Percentiles rank a stretch among this genome's conserved stretches.
Evolutionary conservation across 2,113 vertebrate species (phyloP).

Genomic region (Phalacrocorax pelagicus): DNA sequence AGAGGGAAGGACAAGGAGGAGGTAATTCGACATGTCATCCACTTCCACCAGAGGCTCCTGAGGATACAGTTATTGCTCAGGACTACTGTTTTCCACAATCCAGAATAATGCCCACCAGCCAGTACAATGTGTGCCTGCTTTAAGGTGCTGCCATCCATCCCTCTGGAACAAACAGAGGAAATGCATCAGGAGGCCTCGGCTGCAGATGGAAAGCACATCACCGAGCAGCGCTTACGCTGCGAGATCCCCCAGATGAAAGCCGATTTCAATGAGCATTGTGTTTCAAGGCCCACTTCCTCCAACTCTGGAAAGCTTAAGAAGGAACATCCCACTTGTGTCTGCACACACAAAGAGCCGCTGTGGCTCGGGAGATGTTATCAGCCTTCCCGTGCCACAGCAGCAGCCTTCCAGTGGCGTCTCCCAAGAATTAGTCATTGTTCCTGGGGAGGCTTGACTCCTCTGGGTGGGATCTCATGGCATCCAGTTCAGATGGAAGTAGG

Average conservation of each 20-base stretch:
- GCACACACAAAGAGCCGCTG: constrained; percentile 78
- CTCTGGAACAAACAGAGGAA: constrained; percentile 82
- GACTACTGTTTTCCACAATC: background rate
- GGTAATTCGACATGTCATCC: background rate
- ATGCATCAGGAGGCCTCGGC: constrained; percentile 71
- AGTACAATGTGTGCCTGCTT: constrained; percentile 45
- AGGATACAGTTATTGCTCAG: constrained; percentile 12
- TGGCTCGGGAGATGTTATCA: constrained; percentile 79
- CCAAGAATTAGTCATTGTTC: constrained; percentile 85
- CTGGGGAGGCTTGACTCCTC: constrained; percentile 68
- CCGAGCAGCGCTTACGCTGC: background rate
- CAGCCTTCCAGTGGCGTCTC: constrained; percentile 78
- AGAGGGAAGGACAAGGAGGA: background rate
- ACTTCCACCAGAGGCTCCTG: constrained; percentile 30
- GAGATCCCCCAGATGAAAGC: constrained; percentile 75
- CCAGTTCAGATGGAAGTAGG: constrained; percentile 73
- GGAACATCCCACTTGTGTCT: constrained; percentile 82
- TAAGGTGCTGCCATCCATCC: constrained; percentile 75
- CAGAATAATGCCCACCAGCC: constrained; percentile 69
- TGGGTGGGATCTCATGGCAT: constrained; percentile 79
- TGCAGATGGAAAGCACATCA: constrained; percentile 72
- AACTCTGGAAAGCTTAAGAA: constrained; percentile 71
- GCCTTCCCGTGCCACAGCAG: constrained; percentile 75
- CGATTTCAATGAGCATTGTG: constrained; percentile 81
- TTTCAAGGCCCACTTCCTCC: constrained; percentile 80